These are phyloP conservation scores for Benitochromis conjunctus DNA, from an alignment of 2,113 vertebrate genomes.

Conservation along the genomic window DNA sequence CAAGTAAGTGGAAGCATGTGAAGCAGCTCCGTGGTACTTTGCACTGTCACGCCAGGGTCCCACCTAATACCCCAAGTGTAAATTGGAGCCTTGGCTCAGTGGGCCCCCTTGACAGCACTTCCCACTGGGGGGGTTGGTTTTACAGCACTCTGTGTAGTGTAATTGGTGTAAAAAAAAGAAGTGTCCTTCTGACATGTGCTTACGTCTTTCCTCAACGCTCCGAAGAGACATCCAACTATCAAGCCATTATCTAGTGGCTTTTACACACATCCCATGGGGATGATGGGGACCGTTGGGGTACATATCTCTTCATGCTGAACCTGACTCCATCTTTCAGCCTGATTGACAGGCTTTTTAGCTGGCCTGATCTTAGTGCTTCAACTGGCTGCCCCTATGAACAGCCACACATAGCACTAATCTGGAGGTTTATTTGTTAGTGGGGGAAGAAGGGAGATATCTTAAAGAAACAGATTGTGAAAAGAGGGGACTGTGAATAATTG, in stretches of 20 bases:
- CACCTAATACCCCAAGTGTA: conserved; percentile 68
- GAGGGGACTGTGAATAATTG: conserved; percentile 74
- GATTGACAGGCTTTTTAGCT: conserved; percentile 56
- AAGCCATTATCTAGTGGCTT: conserved; percentile 57
- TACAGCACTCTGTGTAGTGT: conserved; percentile 33
- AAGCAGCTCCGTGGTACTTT: conserved; percentile 33
- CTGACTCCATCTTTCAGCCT: conserved; percentile 33
- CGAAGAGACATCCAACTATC: conserved; percentile 60
- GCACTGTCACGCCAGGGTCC: conserved; percentile 50
- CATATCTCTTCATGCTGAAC: neutral
- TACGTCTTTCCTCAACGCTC: conserved; percentile 19
- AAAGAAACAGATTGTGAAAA: conserved; percentile 75
- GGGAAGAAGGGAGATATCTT: conserved; percentile 63
- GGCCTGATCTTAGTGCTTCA: conserved; percentile 25
- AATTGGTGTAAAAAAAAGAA: conserved; percentile 69
- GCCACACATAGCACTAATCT: conserved; percentile 60
- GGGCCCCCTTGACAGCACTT: conserved; percentile 53
- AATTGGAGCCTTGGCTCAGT: conserved; percentile 62
- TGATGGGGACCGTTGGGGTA: neutral
- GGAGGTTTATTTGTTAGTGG: conserved; percentile 62
- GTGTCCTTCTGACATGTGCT: conserved; percentile 38
- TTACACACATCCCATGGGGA: conserved; percentile 24
- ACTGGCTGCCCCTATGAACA: conserved; percentile 19
- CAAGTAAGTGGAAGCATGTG: conserved; percentile 11
- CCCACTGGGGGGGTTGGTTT: conserved; percentile 16